A percentile compares a stretch with the other conserved stretches of the same genome.
phyloP scores from a whole-genome alignment of 2,888 invertebrate genomes.

The Candidula unifasciata region DNA sequence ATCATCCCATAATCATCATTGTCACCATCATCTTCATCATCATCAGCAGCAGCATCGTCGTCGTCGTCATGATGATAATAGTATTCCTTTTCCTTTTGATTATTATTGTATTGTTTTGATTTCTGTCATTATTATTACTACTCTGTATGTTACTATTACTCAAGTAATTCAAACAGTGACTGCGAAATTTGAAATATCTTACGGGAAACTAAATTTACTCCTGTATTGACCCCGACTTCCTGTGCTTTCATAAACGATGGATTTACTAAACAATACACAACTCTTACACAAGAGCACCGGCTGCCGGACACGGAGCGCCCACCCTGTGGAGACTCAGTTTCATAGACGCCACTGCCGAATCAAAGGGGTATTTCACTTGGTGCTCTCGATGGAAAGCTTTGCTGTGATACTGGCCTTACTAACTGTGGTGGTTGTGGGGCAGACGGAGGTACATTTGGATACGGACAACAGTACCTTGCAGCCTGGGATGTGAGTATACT shows the following conservation, averaged over 20 bases:
- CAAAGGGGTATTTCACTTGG: not conserved
- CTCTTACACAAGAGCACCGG: not conserved
- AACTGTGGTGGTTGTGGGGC: not conserved
- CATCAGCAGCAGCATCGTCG: too few relatives aligned
- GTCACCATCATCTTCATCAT: too few relatives aligned
- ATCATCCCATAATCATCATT: too few relatives aligned
- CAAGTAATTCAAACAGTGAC: too few relatives aligned
- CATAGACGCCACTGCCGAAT: not conserved
- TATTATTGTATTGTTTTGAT: too few relatives aligned
- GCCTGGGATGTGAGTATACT: conserved; percentile 23
- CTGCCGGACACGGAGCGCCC: not conserved
- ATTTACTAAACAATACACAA: not conserved
- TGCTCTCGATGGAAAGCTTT: conserved; percentile 9
- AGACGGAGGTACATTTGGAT: not conserved
- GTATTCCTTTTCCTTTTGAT: too few relatives aligned
- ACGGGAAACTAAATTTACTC: too few relatives aligned
- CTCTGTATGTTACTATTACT: too few relatives aligned
- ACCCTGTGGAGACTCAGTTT: not conserved
- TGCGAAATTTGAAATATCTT: too few relatives aligned
- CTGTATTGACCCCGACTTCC: too few relatives aligned
- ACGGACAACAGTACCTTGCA: not conserved
- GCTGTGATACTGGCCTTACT: not conserved
- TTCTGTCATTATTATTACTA: too few relatives aligned
- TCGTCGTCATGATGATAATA: too few relatives aligned
- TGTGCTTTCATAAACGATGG: not conserved